Evolutionary conservation across 2,113 vertebrate genomes (phyloP), one percentile per base, ranked within the genome.

Genomic region (Dolichallabes microphthalmus): DNA sequence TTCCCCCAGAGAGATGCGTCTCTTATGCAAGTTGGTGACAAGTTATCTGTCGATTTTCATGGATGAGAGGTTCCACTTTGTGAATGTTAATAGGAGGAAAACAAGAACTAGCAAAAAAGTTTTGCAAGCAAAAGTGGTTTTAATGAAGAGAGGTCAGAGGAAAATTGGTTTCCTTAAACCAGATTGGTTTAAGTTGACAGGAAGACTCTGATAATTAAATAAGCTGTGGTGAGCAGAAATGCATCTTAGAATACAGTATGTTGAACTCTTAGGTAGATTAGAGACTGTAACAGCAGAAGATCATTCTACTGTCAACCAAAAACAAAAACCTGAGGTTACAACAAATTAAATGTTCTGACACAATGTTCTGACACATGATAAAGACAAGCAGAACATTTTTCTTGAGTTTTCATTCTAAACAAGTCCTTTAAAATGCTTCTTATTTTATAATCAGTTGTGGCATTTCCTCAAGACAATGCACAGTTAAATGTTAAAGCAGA

Each of bases 401-500:
- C 52, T 0, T 0, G 52, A 73, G 58, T 71, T 32, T 82, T 82
- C 13, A 71, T 58, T 53, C 1, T 27, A 60, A 80, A 45, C 27
- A 68, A 27, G 30, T 13, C n/a, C 20, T 68, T 68, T 53, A 19
- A 64, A 76, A 69, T 58, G 52, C 53, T 20, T 60, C 55, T 11
- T 78, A 20, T 35, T 60, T 66, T 3, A 77, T 80, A 61, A 79
- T 60, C 55, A 79, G 27, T 22, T 19, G 15, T 80, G 12, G 17
- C 30, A 82, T 68, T 79, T 78, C 39, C 32, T 52, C 8, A 0
- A 55, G 57, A 60, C 60, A 61, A 27, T 4, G n/a, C 45, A 53
- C 15, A 74, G 52, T 82, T 85, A 82, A 87, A 86, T 63, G 53
- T 77, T 77, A 86, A 86, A 53, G 27, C 73, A 82, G 55, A 22